Percentiles rank a stretch among this genome's conserved stretches.
These are phyloP conservation scores for Aporrectodea caliginosa DNA, from an alignment of 1,140 invertebrate genomes.

Conservation along the genomic window DNA sequence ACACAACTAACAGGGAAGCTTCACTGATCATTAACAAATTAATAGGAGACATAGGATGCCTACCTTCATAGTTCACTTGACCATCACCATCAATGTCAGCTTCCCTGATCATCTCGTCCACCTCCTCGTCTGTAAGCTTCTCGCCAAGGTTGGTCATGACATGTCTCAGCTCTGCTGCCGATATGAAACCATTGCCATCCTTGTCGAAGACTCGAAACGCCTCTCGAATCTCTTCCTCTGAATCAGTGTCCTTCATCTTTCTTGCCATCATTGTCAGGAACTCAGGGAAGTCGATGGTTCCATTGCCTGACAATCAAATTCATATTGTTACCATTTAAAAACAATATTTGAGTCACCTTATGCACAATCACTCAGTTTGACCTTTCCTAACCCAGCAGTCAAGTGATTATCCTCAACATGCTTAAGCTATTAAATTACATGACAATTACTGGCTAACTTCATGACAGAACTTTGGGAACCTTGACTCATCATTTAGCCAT, in stretches of 20 bases:
- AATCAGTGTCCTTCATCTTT: conserved; percentile 99
- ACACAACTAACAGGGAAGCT: too few species aligned
- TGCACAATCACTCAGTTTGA: neutral
- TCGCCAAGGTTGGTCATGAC: conserved; percentile 96
- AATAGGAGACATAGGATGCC: too few species aligned
- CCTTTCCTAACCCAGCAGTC: neutral
- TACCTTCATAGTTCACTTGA: conserved; percentile 47
- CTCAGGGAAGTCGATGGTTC: conserved; percentile 97
- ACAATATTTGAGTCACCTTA: too few species aligned
- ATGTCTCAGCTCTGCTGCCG: conserved; percentile 46
- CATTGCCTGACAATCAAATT: conserved; percentile 87
- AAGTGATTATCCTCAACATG: too few species aligned
- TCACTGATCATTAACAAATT: too few species aligned
- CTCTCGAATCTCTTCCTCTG: conserved; percentile 96
- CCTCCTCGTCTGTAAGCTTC: conserved; percentile 76
- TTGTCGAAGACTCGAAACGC: conserved; percentile 98
- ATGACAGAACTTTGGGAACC: too few species aligned
- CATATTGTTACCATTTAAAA: neutral
- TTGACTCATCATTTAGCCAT: too few species aligned
- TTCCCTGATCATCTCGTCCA: conserved; percentile 88
- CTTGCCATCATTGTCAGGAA: conserved; percentile 80
- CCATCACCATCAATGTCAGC: conserved; percentile 81
- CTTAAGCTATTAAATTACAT: too few species aligned
- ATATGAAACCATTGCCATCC: conserved; percentile 83
- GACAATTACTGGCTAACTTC: too few species aligned